phyloP scores from a whole-genome alignment of 2,888 invertebrate genomes.

The Eupithecia insigniata region DNA sequence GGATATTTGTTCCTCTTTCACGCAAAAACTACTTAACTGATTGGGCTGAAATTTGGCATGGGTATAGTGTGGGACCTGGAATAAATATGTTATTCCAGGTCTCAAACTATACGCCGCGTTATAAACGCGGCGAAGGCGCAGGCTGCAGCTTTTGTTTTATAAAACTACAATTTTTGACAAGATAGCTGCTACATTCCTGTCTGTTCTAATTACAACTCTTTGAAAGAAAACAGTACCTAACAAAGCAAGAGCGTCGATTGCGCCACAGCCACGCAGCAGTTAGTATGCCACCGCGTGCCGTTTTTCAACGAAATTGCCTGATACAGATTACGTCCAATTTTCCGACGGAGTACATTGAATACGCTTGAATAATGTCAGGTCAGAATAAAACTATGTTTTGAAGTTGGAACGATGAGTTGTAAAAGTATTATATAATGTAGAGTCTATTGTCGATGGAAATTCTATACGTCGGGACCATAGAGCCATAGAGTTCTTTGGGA shows the following conservation, averaged over 20 bases:
- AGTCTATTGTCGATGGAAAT: not conserved
- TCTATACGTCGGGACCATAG: not conserved
- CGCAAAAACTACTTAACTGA: no score
- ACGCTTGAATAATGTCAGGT: conserved; percentile 46
- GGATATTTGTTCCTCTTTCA: no score
- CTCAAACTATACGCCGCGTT: no score
- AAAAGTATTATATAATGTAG: not conserved
- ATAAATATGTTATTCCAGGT: no score
- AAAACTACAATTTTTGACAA: not conserved
- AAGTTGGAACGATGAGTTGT: not conserved
- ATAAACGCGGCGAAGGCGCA: no score
- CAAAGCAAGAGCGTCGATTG: conserved; percentile 65
- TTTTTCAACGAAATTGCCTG: conserved; percentile 71
- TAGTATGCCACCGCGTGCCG: conserved; percentile 48
- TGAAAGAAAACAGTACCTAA: conserved; percentile 53
- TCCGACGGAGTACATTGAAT: conserved; percentile 64
- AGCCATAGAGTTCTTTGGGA: no score
- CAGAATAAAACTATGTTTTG: conserved; percentile 1
- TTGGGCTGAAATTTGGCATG: no score
- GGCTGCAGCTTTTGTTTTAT: no score
- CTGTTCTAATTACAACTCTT: conserved; percentile 46
- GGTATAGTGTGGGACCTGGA: no score
- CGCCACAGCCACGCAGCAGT: conserved; percentile 36
- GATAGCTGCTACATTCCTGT: not conserved
- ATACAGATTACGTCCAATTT: conserved; percentile 77